Percentiles rank a stretch among this genome's conserved stretches.
These are phyloP conservation scores for Nothura maculosa DNA, from an alignment of 2,797 vertebrate genomes.

Conservation along the genomic window DNA sequence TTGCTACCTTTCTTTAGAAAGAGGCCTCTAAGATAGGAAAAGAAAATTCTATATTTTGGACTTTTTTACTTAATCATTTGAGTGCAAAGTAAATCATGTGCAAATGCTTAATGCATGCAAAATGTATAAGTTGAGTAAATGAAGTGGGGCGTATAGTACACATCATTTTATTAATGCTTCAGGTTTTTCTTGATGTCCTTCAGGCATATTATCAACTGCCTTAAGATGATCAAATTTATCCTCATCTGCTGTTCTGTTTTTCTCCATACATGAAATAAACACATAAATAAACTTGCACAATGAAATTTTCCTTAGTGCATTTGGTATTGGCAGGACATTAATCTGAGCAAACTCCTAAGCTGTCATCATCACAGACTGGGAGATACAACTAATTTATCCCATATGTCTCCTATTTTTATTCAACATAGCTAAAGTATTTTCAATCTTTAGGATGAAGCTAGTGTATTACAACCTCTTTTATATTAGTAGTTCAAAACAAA, in stretches of 20 bases:
- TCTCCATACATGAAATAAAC: not conserved
- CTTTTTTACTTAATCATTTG: conserved; percentile 20
- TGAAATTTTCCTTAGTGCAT: conserved; percentile 3
- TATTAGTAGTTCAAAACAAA: conserved; percentile 64
- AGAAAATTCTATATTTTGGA: not conserved
- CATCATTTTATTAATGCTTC: conserved; percentile 41
- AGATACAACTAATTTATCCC: conserved; percentile 52
- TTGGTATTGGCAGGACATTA: conserved; percentile 30
- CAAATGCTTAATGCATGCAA: not conserved
- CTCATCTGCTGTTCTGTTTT: conserved; percentile 46
- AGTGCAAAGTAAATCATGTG: conserved; percentile 21
- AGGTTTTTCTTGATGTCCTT: conserved; percentile 19
- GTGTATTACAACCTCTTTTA: conserved; percentile 34
- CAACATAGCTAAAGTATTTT: conserved; percentile 39
- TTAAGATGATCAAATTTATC: conserved; percentile 33
- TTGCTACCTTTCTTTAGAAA: not conserved
- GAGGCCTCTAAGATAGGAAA: not conserved
- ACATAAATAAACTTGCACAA: not conserved
- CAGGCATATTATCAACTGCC: not conserved
- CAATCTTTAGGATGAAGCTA: conserved; percentile 49
- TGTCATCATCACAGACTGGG: conserved; percentile 16
- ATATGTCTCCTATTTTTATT: conserved; percentile 59
- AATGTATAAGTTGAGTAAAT: conserved; percentile 20
- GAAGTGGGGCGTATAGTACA: not conserved
- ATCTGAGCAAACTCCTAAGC: conserved; percentile 36